phyloP scores from a whole-genome alignment of 1,140 invertebrate species.

The Neodiprion fabricii region DNA sequence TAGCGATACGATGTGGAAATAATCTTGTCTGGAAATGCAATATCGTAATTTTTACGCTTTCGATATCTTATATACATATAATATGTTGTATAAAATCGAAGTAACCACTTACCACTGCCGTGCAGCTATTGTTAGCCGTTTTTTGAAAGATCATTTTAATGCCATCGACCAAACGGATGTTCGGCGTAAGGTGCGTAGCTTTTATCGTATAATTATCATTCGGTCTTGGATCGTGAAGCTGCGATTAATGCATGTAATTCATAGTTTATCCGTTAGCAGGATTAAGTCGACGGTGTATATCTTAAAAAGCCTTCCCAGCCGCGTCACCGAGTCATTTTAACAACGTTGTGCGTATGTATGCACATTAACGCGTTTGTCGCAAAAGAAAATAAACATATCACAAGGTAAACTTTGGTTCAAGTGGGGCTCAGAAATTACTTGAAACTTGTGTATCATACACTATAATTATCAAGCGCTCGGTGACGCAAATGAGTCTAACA shows the following conservation, averaged over 20 bases:
- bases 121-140: constrained; percentile 20
- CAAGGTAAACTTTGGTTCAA: not conserved
- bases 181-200: constrained; percentile 23
- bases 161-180: constrained; percentile 19
- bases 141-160: constrained; percentile 22
- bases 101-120: constrained; percentile 26
- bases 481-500: too few relatives aligned
- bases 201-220: constrained; percentile 18
- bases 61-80: not conserved
- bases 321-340: not conserved
- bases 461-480: too few relatives aligned
- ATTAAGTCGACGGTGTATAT: not conserved
- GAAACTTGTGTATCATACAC: too few relatives aligned
- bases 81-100: not conserved
- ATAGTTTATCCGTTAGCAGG: not conserved
- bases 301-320: not conserved
- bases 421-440: not conserved
- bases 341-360: not conserved
- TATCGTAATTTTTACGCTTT: too few relatives aligned
- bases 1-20: not conserved
- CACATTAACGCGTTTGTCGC: not conserved
- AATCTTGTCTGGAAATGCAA: too few relatives aligned
- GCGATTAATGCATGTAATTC: not conserved
- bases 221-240: not conserved
- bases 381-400: not conserved